Evolutionary conservation across 2,888 invertebrate species (phyloP).

Genomic region (Ormyrus pomaceus): DNA sequence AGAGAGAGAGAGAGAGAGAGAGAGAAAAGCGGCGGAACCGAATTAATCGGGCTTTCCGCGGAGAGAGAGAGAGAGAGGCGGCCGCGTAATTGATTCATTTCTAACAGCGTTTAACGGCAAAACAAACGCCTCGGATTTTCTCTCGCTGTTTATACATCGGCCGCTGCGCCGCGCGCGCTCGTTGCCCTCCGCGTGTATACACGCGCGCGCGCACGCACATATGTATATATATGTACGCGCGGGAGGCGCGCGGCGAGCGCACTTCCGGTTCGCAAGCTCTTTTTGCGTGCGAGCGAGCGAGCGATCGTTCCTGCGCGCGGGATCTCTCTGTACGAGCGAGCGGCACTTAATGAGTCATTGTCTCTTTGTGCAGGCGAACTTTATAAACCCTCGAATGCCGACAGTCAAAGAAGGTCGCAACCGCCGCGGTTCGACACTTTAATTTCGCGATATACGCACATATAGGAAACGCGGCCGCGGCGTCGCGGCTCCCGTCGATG

Average conservation of each 20-base stretch:
- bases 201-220: neutral
- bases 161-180: slow-evolving; percentile 17
- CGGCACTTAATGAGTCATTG: slow-evolving; percentile 54
- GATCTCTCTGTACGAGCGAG: neutral
- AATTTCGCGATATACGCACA: neutral
- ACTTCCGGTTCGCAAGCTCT: slow-evolving; percentile 57
- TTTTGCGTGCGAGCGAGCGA: slow-evolving; percentile 41
- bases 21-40: slow-evolving; percentile 11
- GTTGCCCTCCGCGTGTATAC: slow-evolving; percentile 11
- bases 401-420: slow-evolving; percentile 23
- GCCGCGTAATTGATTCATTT: slow-evolving; percentile 51
- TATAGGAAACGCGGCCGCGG: neutral
- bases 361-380: slow-evolving; percentile 47
- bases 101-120: slow-evolving; percentile 41
- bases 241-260: neutral
- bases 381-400: slow-evolving; percentile 19
- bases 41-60: slow-evolving; percentile 39
- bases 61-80: neutral
- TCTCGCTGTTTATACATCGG: slow-evolving; percentile 15
- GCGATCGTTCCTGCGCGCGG: neutral
- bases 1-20: neutral
- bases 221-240: neutral
- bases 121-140: slow-evolving; percentile 38
- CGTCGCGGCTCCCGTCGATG: neutral
- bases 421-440: slow-evolving; percentile 19